phyloP scores from a whole-genome alignment of 92 coral and sea anemone genomes.

The Pocillopora meandrina region DNA sequence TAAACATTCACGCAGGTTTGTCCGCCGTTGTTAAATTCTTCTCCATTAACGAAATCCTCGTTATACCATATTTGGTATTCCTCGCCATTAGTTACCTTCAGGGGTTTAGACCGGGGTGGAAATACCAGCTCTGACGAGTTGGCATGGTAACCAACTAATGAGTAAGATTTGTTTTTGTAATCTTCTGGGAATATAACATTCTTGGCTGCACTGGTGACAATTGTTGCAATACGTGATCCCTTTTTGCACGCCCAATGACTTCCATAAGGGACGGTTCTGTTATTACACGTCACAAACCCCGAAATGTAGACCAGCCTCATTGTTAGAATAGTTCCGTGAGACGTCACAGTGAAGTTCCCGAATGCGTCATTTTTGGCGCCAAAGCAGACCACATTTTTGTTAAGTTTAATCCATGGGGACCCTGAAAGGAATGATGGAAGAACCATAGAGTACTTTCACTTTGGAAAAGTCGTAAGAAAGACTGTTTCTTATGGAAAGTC shows the following conservation, averaged over 20 bases:
- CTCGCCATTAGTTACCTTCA: not conserved
- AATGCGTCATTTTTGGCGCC: constrained; percentile 14
- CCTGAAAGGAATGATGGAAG: not conserved
- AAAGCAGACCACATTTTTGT: not conserved
- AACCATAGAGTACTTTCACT: no score
- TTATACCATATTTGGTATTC: constrained; percentile 31
- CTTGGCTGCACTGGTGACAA: not conserved
- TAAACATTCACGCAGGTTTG: constrained; percentile 20
- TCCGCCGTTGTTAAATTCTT: constrained; percentile 5
- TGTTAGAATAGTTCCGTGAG: not conserved
- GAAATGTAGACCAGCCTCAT: constrained; percentile 5
- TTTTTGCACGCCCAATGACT: constrained; percentile 12
- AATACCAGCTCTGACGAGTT: constrained; percentile 20
- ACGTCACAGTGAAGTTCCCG: constrained; percentile 8
- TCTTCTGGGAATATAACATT: constrained; percentile 1
- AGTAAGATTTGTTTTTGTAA: not conserved
- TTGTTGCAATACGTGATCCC: not conserved
- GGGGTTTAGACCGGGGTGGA: not conserved
- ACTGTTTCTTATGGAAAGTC: no score
- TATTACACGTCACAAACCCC: constrained; percentile 19
- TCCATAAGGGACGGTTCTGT: not conserved
- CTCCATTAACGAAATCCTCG: constrained; percentile 2
- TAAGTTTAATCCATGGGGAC: not conserved
- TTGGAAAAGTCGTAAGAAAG: no score
- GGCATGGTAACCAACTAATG: not conserved